A percentile compares a stretch with the other conserved stretches of the same genome.
Evolutionary conservation across 2,888 invertebrate species (phyloP).

Genomic region (Drosophila glabriapex): DNA sequence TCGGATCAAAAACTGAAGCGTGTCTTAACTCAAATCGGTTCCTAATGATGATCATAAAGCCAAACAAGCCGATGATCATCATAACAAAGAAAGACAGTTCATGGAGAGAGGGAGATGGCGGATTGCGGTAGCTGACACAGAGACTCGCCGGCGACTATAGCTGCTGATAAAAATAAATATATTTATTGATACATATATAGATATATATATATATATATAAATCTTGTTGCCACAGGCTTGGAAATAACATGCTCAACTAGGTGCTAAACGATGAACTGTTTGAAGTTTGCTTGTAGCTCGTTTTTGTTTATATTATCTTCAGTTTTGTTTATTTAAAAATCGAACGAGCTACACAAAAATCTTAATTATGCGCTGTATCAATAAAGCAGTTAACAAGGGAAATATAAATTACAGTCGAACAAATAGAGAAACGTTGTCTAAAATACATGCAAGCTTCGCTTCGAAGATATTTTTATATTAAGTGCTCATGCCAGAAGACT

Average conservation of each 20-base stretch:
- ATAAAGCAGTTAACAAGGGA: background rate
- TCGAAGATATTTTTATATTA: background rate
- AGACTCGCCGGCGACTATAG: conserved; percentile 37
- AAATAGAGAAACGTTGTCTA: background rate
- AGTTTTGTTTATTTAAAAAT: conserved; percentile 11
- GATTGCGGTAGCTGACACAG: conserved; percentile 20
- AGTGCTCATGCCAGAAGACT: too few species aligned
- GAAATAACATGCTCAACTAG: conserved; percentile 16
- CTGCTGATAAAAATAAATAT: conserved; percentile 9
- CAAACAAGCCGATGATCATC: conserved; percentile 46
- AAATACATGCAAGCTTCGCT: background rate
- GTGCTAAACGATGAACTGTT: conserved; percentile 46
- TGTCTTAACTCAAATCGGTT: conserved; percentile 55
- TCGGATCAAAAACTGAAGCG: conserved; percentile 43
- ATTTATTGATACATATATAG: conserved; percentile 7
- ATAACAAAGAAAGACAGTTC: background rate
- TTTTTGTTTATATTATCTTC: conserved; percentile 13
- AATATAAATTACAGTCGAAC: background rate
- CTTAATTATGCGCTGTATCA: background rate
- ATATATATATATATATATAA: conserved; percentile 11
- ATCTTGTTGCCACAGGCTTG: conserved; percentile 18
- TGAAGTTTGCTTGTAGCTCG: conserved; percentile 27
- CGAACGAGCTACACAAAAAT: conserved; percentile 2
- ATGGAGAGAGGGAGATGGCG: background rate
- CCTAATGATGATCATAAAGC: conserved; percentile 62